Conservation (phyloP, 1,140 invertebrate genomes). For the Leguminivora glycinivorella region DNA sequence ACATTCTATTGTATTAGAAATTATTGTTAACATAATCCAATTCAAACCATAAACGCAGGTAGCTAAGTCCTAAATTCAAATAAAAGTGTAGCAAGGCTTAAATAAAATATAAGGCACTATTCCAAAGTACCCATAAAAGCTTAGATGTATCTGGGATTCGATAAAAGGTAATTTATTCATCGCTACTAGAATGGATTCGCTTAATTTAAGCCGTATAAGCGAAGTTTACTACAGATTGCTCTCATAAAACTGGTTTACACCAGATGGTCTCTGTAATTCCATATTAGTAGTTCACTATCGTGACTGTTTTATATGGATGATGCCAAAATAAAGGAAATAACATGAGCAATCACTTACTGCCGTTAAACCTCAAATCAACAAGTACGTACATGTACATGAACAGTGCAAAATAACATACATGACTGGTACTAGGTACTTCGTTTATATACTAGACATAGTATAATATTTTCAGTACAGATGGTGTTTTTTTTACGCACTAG, state of each 20-base stretch:
- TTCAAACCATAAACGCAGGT: background rate
- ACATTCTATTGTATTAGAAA: background rate
- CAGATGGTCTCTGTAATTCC: background rate
- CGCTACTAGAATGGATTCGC: background rate
- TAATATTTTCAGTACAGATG: no score
- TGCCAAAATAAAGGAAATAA: no score
- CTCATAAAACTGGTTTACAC: background rate
- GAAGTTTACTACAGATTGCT: conserved; percentile 3
- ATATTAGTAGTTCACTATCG: no score
- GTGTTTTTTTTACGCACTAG: no score
- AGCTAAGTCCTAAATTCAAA: background rate
- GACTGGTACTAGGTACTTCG: no score
- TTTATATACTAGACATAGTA: no score
- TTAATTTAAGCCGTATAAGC: background rate
- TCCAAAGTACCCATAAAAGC: background rate
- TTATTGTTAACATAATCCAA: background rate
- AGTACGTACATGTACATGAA: no score
- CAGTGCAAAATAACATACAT: no score
- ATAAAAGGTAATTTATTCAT: conserved; percentile 15
- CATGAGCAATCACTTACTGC: no score
- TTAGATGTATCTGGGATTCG: background rate
- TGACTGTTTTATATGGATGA: no score
- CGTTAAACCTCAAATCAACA: no score
- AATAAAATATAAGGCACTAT: conserved; percentile 15
- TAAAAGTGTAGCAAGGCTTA: background rate